Conservation (phyloP, 1,140 invertebrate genomes). For the Onthophagus taurus region DNA sequence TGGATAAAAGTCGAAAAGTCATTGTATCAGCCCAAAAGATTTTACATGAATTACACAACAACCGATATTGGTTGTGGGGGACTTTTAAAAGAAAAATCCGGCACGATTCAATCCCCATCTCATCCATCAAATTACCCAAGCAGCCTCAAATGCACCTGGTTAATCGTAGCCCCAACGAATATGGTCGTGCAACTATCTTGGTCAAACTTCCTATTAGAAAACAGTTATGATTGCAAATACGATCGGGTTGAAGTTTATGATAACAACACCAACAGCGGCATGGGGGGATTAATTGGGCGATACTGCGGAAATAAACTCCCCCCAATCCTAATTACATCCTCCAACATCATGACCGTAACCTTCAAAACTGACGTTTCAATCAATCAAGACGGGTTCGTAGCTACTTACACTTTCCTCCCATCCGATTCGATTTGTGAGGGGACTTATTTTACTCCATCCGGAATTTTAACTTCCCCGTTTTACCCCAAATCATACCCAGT, state of each 20-base stretch:
- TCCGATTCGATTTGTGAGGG: slow-evolving; percentile 61
- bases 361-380: slow-evolving; percentile 57
- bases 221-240: slow-evolving; percentile 47
- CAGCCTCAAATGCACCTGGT: slow-evolving; percentile 66
- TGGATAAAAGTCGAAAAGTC: slow-evolving; percentile 55
- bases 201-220: slow-evolving; percentile 60
- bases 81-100: slow-evolving; percentile 46
- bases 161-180: slow-evolving; percentile 60
- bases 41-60: slow-evolving; percentile 62
- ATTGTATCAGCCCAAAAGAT: slow-evolving; percentile 42
- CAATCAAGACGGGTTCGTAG: slow-evolving; percentile 56
- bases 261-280: slow-evolving; percentile 25
- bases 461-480: slow-evolving; percentile 62
- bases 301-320: slow-evolving; percentile 63
- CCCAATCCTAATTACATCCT: slow-evolving; percentile 55
- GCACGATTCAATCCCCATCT: slow-evolving; percentile 47
- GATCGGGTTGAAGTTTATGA: slow-evolving; percentile 70
- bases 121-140: slow-evolving; percentile 45
- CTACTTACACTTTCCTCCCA: slow-evolving; percentile 60
- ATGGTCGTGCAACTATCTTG: slow-evolving; percentile 66
- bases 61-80: slow-evolving; percentile 61
- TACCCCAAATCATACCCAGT: slow-evolving; percentile 62
- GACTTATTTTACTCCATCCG: slow-evolving; percentile 52
- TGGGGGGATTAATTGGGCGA: slow-evolving; percentile 39
- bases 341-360: slow-evolving; percentile 55